phyloP scores from a whole-genome alignment of 2,113 vertebrate genomes.

The Ranitomeya imitator region DNA sequence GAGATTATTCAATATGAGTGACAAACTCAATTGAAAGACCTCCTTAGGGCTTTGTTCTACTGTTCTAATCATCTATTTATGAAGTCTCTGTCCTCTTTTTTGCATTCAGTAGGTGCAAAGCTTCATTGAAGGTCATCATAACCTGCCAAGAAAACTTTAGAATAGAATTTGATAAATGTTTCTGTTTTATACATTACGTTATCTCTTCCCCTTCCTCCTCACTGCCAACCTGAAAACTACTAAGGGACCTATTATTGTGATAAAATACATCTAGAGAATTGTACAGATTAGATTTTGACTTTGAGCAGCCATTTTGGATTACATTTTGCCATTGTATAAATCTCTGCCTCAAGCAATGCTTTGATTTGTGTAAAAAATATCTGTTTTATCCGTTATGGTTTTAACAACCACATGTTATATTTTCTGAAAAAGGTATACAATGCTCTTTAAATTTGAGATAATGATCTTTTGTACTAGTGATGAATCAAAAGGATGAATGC shows the following conservation, averaged over 20 bases:
- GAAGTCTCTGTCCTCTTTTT: conserved; percentile 45
- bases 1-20: conserved; percentile 40
- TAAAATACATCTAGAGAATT: conserved; percentile 38
- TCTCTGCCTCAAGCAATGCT: conserved; percentile 27
- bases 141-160: conserved; percentile 41
- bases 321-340: conserved; percentile 4
- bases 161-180: conserved; percentile 42
- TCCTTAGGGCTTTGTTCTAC: conserved; percentile 47
- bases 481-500: conserved; percentile 5
- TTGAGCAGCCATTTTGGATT: conserved; percentile 28
- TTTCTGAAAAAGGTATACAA: conserved; percentile 2
- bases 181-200: conserved; percentile 42
- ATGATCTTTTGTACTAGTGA: conserved; percentile 9
- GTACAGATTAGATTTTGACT: conserved; percentile 30
- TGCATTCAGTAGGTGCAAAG: conserved; percentile 18
- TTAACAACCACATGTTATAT: conserved; percentile 25
- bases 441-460: conserved; percentile 12
- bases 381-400: conserved; percentile 1
- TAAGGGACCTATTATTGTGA: conserved; percentile 35
- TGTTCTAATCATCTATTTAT: conserved; percentile 51
- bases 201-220: conserved; percentile 23
- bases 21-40: conserved; percentile 17
- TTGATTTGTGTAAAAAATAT: conserved; percentile 27
- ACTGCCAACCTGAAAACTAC: conserved; percentile 4
- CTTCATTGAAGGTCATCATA: conserved; percentile 43